Base-by-base conservation (phyloP, 2,888 invertebrate genomes). In the Habroteleia sp. region DNA sequence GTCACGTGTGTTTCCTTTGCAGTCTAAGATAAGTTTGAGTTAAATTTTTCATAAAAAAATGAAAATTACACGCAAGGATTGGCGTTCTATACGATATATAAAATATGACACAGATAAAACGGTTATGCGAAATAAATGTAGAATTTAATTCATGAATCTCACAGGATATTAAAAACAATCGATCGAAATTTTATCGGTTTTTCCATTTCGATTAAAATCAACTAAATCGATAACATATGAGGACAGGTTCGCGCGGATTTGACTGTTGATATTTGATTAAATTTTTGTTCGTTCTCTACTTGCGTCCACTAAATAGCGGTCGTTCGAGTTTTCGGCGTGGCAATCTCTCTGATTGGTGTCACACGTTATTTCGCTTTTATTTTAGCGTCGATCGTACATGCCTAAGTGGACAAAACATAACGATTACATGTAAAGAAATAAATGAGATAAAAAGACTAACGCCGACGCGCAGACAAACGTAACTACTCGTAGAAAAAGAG, bases 41-140 rank as follows among this genome's bases (percentile, higher is more conserved):
- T 72, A 41, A 58, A 63, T 63, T 72, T 42, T 33, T 58, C 56
- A 63, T 65, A 72, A 60, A 68, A 65, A 63, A 72, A 63, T 50
- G 35, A 56, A 54, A 54, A 54, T 62, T 27, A 44, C 54, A 7
- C 35, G 10, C 14, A 2, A 20, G 29, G 56, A 66, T 29, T 29
- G 29, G 33, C 44, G 20, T 14, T 6, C 35, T 1, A 35, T 8
- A n/a, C n/a, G n/a, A n/a, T n/a, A n/a, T n/a, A 29, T 29, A 29
- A 29, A 20, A 8, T 8, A 7, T 6, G 39, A 10, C 20, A 41
- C 23, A 17, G 20, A 16, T 39, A n/a, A n/a, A n/a, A n/a, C n/a
- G n/a, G n/a, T 8, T 3, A 7, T 1, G 35, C 17, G 27, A 6
- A 6, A 8, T 54, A 39, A 33, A 37, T 7, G 37, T 37, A 17